A percentile compares a stretch with the other conserved stretches of the same genome.
phyloP scores from a whole-genome alignment of 2,888 invertebrate genomes.

The Sphaerophoria taeniata region DNA sequence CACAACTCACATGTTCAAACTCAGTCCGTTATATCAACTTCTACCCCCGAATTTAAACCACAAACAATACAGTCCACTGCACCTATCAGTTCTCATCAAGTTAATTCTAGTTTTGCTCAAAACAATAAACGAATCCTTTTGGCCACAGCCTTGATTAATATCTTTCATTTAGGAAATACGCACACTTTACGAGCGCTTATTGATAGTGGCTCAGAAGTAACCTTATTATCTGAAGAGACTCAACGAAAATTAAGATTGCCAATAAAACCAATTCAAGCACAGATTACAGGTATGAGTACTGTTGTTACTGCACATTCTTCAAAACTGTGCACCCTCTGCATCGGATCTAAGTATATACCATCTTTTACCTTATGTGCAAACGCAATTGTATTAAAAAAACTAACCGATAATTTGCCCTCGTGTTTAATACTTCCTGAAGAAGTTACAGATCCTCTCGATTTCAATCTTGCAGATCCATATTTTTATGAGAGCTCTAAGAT shows the following conservation, averaged over 20 bases:
- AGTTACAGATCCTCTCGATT: too few species aligned
- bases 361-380: background rate
- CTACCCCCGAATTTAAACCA: too few species aligned
- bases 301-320: too few species aligned
- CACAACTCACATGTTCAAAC: background rate
- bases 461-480: too few species aligned
- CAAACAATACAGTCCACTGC: too few species aligned
- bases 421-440: too few species aligned
- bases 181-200: background rate
- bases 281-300: background rate
- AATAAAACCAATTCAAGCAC: background rate
- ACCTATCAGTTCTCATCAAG: too few species aligned
- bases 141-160: background rate
- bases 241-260: constrained; percentile 2
- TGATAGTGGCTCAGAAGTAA: background rate
- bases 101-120: background rate
- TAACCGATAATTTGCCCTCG: background rate
- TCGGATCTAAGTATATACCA: background rate
- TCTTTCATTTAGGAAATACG: constrained; percentile 1
- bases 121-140: background rate
- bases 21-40: background rate
- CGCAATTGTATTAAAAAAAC: constrained; percentile 7
- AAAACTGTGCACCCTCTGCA: background rate
- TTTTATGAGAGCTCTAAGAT: too few species aligned
- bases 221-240: background rate